Evolutionary conservation across 2,113 vertebrate species (phyloP), one percentile per base, ranked within the genome.

Genomic region (Neolamprologus sp.): DNA sequence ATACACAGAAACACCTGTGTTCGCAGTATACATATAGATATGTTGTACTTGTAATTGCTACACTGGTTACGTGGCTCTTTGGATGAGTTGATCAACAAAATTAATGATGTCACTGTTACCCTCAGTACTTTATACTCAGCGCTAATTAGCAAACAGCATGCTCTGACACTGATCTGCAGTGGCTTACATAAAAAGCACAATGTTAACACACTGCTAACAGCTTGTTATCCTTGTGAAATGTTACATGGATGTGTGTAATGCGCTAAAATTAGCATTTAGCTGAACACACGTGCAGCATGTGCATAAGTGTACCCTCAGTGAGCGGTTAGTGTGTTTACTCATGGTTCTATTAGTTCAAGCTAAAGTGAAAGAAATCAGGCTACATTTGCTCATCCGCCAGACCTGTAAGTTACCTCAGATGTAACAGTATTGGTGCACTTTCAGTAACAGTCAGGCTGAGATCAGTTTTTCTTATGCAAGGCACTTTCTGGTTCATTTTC

Each of bases 1-100:
- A 87, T 51, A 13, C 26, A 33, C 47, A 86, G 89, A 81, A 71
- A 86, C 85, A 90, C 89, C 75, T 81, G 86, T 88, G 71, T 90
- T 87, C 16, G 26, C 54, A 55, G 68, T n/a, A 53, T 35, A 53
- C 42, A 75, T 75, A 75, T 47, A 31, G 42, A 75, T 78, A 51
- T 51, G 26, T 49, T 78, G 16, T 78, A 12, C 9, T 13, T 49
- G 17, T 31, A 51, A 49, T 78, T 31, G 23, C 71, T 31, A 31
- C 42, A 19, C 9, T 31, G 21, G 71, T 11, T 75, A 17, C 2
- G 45, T 31, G 71, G 42, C 2, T 51, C 45, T 78, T 10, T 78
- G 45, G 26, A 49, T 49, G 26, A 31, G 26, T 78, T 78, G 23
- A 47, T 78, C 9, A 28, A 31, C 26, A 49, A 78, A 78, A 51